Evolutionary conservation across 2,797 vertebrate genomes (phyloP).

Genomic region (Yasuhikotakia modesta): DNA sequence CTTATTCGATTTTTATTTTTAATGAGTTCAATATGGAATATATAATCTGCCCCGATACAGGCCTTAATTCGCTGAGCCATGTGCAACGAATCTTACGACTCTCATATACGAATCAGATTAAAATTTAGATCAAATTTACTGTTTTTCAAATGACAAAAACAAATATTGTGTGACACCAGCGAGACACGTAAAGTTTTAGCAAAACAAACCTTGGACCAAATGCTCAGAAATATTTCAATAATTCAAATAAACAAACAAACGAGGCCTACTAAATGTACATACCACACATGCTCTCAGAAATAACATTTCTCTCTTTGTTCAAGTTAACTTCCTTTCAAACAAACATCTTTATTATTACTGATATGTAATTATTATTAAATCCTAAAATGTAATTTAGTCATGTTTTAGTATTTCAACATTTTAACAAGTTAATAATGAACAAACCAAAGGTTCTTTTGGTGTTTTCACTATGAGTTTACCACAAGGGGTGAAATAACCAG

Average conservation of each 20-base stretch:
- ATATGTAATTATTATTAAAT: background rate
- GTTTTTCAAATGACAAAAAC: background rate
- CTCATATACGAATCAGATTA: too few relatives aligned
- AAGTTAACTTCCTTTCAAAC: background rate
- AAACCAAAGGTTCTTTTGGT: too few relatives aligned
- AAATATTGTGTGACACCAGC: background rate
- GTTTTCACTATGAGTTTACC: too few relatives aligned
- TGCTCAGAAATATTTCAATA: conserved; percentile 27
- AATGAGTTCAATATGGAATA: conserved; percentile 70
- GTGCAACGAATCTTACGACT: too few relatives aligned
- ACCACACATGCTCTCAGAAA: background rate
- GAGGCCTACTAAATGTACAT: conserved; percentile 5
- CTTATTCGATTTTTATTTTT: conserved; percentile 60
- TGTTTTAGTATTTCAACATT: too few relatives aligned
- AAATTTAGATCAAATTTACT: too few relatives aligned
- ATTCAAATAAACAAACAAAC: conserved; percentile 41
- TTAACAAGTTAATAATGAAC: too few relatives aligned
- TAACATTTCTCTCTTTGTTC: background rate
- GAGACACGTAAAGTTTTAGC: too few relatives aligned
- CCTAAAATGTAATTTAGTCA: background rate
- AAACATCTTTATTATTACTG: conserved; percentile 6
- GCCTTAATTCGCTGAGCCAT: conserved; percentile 16
- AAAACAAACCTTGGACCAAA: background rate
- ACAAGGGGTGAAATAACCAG: conserved; percentile 63
- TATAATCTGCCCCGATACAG: conserved; percentile 53